Base-by-base conservation (phyloP, 2,797 vertebrate species). In the Tinamus major region DNA sequence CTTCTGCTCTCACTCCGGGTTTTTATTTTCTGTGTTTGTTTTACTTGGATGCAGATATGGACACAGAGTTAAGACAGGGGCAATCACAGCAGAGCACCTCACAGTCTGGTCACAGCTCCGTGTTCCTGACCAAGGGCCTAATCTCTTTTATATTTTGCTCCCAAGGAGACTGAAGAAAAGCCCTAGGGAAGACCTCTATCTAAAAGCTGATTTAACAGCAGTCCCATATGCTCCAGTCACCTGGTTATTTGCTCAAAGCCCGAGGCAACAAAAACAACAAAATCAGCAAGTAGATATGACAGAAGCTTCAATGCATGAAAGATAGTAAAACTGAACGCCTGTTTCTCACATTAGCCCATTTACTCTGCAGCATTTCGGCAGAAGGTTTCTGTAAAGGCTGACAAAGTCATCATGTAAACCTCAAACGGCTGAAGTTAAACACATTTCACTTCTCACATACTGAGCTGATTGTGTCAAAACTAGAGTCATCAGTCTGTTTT, bases 401-500 rank as follows among this genome's bases (percentile, higher is more conserved):
- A n/a, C 27, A 65, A 31, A 42, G 29, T 41, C 27, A 42, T 64
- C 1, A 1, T 1, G 3, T n/a, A 55, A 9, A 24, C 44, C 37
- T 68, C 64, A 59, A 14, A 27, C 44, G 17, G 37, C 39, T 42
- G 46, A 37, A 48, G 70, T 76, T 61, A 27, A 65, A 46, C 0
- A 0, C 1, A 3, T 39, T 56, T 68, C 44, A 13, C 12, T 70
- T 70, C 42, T 46, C 1, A 0, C 7, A 16, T 23, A 10, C 29
- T 58, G 68, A 68, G 41, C 16, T 4, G 4, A 70, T 8, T 19
- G 24, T 48, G 33, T 53, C 59, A 33, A 65, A 70, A 69, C 21
- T 29, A 29, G n/a, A 68, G 10, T 35, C 1, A 2, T 18, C 8
- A 2, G 42, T 42, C 37, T 51, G 56, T 51, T 64, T 79, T 64